phyloP scores from a whole-genome alignment of 2,113 vertebrate genomes.

The Dendropsophus ebraccatus region DNA sequence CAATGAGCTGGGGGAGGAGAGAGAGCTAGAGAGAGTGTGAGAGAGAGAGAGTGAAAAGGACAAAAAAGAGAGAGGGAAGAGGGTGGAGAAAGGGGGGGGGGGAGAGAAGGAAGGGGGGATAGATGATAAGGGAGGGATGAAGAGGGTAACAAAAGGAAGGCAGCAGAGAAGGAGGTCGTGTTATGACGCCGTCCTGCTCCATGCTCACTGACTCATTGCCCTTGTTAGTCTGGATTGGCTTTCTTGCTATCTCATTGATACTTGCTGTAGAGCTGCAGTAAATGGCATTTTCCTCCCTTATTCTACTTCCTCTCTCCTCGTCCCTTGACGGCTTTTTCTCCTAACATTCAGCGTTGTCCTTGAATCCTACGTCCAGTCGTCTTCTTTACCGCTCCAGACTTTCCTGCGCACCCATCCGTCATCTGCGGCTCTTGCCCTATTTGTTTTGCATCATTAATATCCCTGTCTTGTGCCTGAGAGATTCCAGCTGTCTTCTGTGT shows the following conservation, averaged over 20 bases:
- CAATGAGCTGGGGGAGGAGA: constrained; percentile 48
- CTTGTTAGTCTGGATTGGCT: constrained; percentile 22
- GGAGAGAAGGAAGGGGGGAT: neutral
- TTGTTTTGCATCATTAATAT: neutral
- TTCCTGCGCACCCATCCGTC: neutral
- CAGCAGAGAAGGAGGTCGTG: neutral
- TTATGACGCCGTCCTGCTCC: neutral
- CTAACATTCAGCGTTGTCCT: neutral
- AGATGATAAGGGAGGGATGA: constrained; percentile 24
- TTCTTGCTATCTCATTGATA: constrained; percentile 8
- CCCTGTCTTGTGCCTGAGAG: neutral
- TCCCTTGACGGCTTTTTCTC: neutral
- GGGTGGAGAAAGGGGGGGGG: neutral
- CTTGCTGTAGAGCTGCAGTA: constrained; percentile 16
- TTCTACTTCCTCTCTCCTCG: neutral
- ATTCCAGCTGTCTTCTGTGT: constrained; percentile 12
- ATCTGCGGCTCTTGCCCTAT: neutral
- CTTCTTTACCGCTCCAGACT: neutral
- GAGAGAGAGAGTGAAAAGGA: constrained; percentile 44
- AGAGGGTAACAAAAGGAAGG: neutral
- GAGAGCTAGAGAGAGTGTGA: neutral
- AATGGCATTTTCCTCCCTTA: neutral
- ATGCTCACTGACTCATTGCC: constrained; percentile 29
- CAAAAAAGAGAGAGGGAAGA: constrained; percentile 23
- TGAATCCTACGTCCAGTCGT: neutral